Percentiles rank a stretch among this genome's conserved stretches.
These are phyloP conservation scores for Arnoldichthys spilopterus DNA, from an alignment of 2,797 vertebrate species.

Conservation along the genomic window DNA sequence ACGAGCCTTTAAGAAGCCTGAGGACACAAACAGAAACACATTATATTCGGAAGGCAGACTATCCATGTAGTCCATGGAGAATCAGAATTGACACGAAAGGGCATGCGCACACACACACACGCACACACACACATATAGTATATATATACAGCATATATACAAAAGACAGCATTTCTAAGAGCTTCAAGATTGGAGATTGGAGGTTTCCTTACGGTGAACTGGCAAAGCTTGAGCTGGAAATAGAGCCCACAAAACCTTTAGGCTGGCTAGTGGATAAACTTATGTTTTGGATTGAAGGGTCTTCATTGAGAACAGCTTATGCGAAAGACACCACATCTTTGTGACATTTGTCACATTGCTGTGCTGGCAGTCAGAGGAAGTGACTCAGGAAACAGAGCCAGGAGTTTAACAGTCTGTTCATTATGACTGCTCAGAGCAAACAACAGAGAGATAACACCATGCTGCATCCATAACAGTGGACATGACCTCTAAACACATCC, in stretches of 20 bases:
- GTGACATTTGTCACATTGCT: conserved; percentile 44
- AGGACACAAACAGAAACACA: too few species aligned
- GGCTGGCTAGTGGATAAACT: background rate
- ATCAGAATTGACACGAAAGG: too few species aligned
- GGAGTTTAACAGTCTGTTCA: conserved; percentile 41
- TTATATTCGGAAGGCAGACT: too few species aligned
- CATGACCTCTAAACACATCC: conserved; percentile 38
- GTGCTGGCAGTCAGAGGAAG: conserved; percentile 44
- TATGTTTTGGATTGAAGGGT: background rate
- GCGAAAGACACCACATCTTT: conserved; percentile 43
- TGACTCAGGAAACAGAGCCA: conserved; percentile 43
- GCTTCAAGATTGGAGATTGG: background rate
- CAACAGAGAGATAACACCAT: conserved; percentile 47
- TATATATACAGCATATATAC: too few species aligned
- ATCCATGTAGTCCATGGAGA: too few species aligned
- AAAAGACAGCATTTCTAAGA: too few species aligned
- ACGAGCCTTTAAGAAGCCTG: too few species aligned
- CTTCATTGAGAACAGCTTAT: conserved; percentile 16
- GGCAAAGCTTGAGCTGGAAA: background rate
- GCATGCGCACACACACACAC: too few species aligned
- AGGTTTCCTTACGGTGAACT: background rate
- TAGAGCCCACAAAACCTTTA: background rate
- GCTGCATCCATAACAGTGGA: conserved; percentile 39
- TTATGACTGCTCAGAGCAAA: conserved; percentile 49
- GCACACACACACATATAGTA: too few species aligned